These are phyloP conservation scores for Ammodytes dubius DNA, from an alignment of 2,113 vertebrate genomes.

Conservation along the genomic window DNA sequence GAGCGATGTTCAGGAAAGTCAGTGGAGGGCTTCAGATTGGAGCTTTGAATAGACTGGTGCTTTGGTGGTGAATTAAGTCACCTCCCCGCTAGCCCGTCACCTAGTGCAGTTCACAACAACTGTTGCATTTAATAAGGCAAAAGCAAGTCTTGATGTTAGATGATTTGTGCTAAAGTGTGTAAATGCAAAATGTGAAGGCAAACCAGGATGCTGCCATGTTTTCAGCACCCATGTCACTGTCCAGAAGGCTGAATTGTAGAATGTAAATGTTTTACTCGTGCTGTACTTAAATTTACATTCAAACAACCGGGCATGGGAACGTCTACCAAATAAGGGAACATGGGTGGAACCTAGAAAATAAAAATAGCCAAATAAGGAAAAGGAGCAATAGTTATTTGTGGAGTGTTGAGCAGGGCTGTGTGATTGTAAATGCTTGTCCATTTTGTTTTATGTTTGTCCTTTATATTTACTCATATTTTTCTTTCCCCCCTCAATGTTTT, in stretches of 20 bases:
- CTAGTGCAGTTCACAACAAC: not conserved
- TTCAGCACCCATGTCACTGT: not conserved
- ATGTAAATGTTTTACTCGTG: slow-evolving; percentile 33
- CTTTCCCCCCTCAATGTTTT: slow-evolving; percentile 38
- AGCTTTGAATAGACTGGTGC: slow-evolving; percentile 10
- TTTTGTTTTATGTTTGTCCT: slow-evolving; percentile 57
- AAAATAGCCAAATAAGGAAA: slow-evolving; percentile 47
- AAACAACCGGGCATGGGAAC: slow-evolving; percentile 13
- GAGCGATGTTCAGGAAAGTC: slow-evolving; percentile 6
- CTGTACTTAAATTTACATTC: not conserved
- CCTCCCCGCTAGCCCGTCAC: not conserved
- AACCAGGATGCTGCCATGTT: not conserved
- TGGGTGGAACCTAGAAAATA: slow-evolving; percentile 13
- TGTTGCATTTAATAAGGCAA: not conserved
- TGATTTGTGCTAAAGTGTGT: not conserved
- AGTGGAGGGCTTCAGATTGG: slow-evolving; percentile 1
- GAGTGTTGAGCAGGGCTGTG: slow-evolving; percentile 56
- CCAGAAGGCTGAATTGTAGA: slow-evolving; percentile 16
- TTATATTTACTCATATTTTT: slow-evolving; percentile 49
- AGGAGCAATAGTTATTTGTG: slow-evolving; percentile 22
- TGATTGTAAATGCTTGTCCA: slow-evolving; percentile 75
- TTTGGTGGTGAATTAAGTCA: not conserved
- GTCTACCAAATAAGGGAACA: slow-evolving; percentile 62
- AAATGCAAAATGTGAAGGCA: not conserved
- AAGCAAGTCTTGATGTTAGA: not conserved